Percentiles rank a stretch among this genome's conserved stretches.
These are phyloP conservation scores for Acleris sparsana DNA, from an alignment of 2,888 invertebrate species.

Conservation along the genomic window DNA sequence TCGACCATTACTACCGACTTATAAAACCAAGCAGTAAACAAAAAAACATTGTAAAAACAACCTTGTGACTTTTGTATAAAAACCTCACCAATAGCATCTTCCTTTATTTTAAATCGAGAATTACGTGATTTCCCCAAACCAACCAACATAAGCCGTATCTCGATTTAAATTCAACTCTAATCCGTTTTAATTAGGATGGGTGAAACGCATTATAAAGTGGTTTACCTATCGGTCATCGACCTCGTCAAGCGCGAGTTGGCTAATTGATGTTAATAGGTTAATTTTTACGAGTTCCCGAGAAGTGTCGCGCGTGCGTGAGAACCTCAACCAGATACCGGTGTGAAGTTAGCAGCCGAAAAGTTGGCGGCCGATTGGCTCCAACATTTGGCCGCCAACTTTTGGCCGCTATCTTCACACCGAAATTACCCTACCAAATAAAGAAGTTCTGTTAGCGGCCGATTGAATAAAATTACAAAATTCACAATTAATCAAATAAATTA, in stretches of 20 bases:
- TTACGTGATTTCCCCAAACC: conserved; percentile 30
- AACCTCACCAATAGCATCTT: conserved; percentile 9
- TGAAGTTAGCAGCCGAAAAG: too few relatives aligned
- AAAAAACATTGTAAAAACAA: background rate
- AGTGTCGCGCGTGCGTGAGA: conserved; percentile 36
- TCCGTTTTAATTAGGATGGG: background rate
- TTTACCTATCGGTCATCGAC: conserved; percentile 47
- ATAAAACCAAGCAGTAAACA: conserved; percentile 9
- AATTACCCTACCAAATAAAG: too few relatives aligned
- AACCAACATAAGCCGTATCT: background rate
- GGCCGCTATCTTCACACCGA: too few relatives aligned
- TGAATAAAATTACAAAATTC: too few relatives aligned
- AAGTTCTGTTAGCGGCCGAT: too few relatives aligned
- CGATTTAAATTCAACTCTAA: conserved; percentile 9
- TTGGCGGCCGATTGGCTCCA: too few relatives aligned
- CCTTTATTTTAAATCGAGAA: conserved; percentile 26
- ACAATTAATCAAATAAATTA: too few relatives aligned
- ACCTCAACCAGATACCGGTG: too few relatives aligned
- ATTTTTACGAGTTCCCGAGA: conserved; percentile 56
- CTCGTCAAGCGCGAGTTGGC: conserved; percentile 38
- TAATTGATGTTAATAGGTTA: conserved; percentile 75
- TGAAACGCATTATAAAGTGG: conserved; percentile 2
- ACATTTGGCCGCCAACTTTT: too few relatives aligned
- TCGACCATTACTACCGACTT: conserved; percentile 48
- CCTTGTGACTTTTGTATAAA: conserved; percentile 21